A percentile compares a stretch with the other conserved stretches of the same genome.
Conservation (phyloP, 1,140 invertebrate genomes). For the Megalonaias nervosa region DNA sequence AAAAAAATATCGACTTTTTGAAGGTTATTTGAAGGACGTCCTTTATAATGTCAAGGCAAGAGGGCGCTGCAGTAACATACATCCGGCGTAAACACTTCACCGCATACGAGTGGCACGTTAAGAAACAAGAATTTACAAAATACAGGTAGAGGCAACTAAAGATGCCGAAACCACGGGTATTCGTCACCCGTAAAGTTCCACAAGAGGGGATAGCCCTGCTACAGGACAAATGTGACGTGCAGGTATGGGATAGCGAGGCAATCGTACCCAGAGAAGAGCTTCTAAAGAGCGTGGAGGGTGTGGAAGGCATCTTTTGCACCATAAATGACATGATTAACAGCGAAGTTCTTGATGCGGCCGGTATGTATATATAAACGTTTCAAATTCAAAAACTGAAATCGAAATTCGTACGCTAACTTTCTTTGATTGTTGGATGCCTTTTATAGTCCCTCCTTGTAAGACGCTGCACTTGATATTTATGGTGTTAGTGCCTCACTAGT, state of each 20-base stretch:
- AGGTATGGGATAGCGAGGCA: constrained; percentile 58
- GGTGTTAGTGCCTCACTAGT: not conserved
- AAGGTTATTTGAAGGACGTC: too few species aligned
- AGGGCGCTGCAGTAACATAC: too few species aligned
- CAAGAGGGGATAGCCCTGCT: constrained; percentile 48
- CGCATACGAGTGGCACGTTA: too few species aligned
- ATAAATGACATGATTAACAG: constrained; percentile 88
- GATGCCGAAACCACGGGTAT: constrained; percentile 43
- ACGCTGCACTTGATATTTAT: too few species aligned
- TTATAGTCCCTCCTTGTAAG: too few species aligned
- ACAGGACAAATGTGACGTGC: constrained; percentile 49
- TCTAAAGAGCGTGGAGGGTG: constrained; percentile 80
- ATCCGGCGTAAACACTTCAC: too few species aligned
- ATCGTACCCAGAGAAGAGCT: constrained; percentile 82
- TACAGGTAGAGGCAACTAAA: too few species aligned
- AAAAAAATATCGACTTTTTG: too few species aligned
- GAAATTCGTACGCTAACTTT: not conserved
- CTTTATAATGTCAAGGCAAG: too few species aligned
- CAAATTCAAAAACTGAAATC: not conserved
- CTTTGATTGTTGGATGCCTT: too few species aligned
- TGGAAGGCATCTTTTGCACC: constrained; percentile 85
- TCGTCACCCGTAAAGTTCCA: constrained; percentile 56
- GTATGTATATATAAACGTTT: constrained; percentile 56
- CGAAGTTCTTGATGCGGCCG: constrained; percentile 79
- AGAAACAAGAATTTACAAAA: too few species aligned